Conservation (phyloP, 2,797 vertebrate species). For the Coreius guichenoti region DNA sequence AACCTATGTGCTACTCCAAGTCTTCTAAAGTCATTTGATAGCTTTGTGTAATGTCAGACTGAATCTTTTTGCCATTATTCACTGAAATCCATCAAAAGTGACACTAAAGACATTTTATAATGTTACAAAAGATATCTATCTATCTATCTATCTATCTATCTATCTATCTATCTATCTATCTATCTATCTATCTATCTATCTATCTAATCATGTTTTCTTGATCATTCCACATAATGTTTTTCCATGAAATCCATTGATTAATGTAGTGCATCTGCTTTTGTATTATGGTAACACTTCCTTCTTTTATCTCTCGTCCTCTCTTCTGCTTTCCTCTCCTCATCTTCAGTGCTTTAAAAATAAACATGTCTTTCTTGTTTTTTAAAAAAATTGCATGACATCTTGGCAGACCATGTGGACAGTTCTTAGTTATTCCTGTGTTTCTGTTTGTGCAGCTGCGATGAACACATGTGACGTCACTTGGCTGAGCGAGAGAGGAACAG, state of each 20-base stretch:
- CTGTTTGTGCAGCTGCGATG: constrained; percentile 37
- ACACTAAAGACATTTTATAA: background rate
- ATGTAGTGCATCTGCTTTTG: background rate
- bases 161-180: too few relatives aligned
- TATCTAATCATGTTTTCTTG: too few relatives aligned
- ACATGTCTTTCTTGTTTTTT: constrained; percentile 7
- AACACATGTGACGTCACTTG: constrained; percentile 41
- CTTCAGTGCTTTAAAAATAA: constrained; percentile 49
- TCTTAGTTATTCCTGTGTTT: constrained; percentile 20
- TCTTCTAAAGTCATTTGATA: background rate
- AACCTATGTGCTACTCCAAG: background rate
- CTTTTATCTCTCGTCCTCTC: constrained; percentile 31
- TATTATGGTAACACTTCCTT: constrained; percentile 15
- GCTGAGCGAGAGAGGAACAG: constrained; percentile 11
- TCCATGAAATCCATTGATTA: background rate
- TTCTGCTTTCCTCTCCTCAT: constrained; percentile 49
- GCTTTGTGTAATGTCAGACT: background rate
- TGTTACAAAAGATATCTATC: too few relatives aligned
- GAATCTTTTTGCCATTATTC: background rate
- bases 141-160: too few relatives aligned
- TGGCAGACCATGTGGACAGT: constrained; percentile 20
- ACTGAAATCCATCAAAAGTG: background rate
- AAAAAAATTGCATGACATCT: constrained; percentile 12
- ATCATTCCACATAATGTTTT: background rate
- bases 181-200: too few relatives aligned